Evolutionary conservation across 2,797 vertebrate species (phyloP).

Genomic region (Acropternis orthonyx): DNA sequence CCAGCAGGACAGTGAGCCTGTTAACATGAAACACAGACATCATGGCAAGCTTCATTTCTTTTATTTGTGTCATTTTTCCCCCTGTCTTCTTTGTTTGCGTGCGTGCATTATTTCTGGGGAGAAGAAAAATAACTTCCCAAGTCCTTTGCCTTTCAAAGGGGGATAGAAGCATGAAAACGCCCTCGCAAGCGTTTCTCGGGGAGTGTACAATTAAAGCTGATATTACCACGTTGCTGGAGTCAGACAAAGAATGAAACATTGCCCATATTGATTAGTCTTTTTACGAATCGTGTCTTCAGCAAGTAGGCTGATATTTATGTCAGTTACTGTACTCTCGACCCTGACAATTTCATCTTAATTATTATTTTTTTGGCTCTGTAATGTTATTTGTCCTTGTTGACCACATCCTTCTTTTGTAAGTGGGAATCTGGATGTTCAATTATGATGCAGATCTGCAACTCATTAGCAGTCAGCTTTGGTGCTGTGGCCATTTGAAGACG

Average conservation of each 20-base stretch:
- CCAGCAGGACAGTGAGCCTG: conserved; percentile 64
- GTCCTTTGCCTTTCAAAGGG: background rate
- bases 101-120: background rate
- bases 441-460: conserved; percentile 70
- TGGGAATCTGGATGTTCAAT: conserved; percentile 63
- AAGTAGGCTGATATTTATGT: background rate
- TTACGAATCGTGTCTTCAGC: background rate
- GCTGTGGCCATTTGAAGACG: conserved; percentile 37
- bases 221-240: background rate
- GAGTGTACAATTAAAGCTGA: background rate
- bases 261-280: background rate
- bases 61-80: conserved; percentile 15
- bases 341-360: background rate
- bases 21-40: conserved; percentile 65
- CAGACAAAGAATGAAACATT: background rate
- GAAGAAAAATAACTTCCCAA: background rate
- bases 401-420: conserved; percentile 69
- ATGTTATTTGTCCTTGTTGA: conserved; percentile 41
- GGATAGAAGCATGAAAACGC: background rate
- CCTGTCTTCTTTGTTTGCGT: background rate
- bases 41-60: conserved; percentile 51
- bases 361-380: background rate
- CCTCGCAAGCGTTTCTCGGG: background rate
- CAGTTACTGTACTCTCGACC: background rate
- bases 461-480: conserved; percentile 47